Conservation (phyloP, 2,797 vertebrate genomes). For the Astyanax mexicanus region DNA sequence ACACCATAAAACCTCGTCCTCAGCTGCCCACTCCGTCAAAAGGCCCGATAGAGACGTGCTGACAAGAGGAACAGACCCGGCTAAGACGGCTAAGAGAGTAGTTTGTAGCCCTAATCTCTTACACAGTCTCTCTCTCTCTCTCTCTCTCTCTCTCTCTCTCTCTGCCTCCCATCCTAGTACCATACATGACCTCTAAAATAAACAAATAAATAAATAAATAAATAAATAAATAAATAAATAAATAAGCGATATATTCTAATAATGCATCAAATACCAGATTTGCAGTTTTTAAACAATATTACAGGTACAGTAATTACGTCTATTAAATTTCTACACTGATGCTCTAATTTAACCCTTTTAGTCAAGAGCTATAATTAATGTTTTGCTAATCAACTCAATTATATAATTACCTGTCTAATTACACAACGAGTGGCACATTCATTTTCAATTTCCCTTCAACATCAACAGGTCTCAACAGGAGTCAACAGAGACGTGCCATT, state of each 20-base stretch:
- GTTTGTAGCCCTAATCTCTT: constrained; percentile 21
- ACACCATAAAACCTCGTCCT: constrained; percentile 87
- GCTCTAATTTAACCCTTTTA: not conserved
- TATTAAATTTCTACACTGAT: not conserved
- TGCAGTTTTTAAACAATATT: too few species aligned
- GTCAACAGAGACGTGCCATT: too few species aligned
- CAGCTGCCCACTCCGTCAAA: constrained; percentile 83
- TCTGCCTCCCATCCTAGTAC: not conserved
- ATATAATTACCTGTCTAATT: not conserved
- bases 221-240: too few species aligned
- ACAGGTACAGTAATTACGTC: too few species aligned
- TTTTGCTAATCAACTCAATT: too few species aligned
- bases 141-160: not conserved
- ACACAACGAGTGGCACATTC: too few species aligned
- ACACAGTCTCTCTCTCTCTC: constrained; percentile 12
- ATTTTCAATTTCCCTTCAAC: too few species aligned
- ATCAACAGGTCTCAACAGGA: too few species aligned
- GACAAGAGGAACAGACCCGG: constrained; percentile 63
- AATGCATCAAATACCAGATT: too few species aligned
- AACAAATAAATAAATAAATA: too few species aligned
- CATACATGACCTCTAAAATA: constrained; percentile 10
- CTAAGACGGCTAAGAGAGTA: constrained; percentile 34
- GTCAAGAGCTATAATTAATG: too few species aligned
- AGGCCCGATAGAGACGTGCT: constrained; percentile 64
- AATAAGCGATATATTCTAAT: constrained; percentile 27